phyloP scores from a whole-genome alignment of 2,113 vertebrate genomes.

The Notiomystis cincta region DNA sequence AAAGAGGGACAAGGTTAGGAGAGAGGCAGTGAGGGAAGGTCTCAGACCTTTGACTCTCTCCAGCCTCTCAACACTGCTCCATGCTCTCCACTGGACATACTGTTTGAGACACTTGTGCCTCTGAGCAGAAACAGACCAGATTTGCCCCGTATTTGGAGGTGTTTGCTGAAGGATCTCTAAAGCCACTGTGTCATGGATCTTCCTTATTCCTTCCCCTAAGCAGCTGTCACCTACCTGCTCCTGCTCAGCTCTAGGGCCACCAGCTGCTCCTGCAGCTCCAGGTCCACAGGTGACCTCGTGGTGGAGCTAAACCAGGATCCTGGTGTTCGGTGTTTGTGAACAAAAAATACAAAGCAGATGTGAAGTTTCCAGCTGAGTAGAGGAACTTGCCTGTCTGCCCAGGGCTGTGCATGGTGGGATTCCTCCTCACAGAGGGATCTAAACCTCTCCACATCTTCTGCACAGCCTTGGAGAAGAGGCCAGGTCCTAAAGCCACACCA shows the following conservation, averaged over 20 bases:
- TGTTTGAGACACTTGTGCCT: neutral
- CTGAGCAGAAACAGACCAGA: neutral
- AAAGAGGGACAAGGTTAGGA: neutral
- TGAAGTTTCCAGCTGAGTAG: neutral
- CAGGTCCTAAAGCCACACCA: fast-evolving
- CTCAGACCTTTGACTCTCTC: neutral
- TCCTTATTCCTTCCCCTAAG: neutral
- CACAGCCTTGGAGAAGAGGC: neutral
- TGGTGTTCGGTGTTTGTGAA: neutral
- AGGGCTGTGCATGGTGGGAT: neutral
- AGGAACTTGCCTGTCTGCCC: neutral
- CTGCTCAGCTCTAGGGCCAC: neutral
- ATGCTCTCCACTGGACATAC: neutral
- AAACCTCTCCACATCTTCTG: neutral
- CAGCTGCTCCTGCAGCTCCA: neutral
- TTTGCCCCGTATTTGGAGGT: fast-evolving
- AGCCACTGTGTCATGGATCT: neutral
- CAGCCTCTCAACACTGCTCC: neutral
- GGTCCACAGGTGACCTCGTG: neutral
- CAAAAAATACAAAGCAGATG: neutral
- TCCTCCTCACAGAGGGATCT: neutral
- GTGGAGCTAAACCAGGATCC: neutral
- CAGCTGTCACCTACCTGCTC: neutral
- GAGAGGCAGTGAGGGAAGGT: neutral
- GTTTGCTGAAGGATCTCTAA: neutral